Base-by-base conservation (phyloP, 2,113 vertebrate genomes). In the Elanoides forficatus region DNA sequence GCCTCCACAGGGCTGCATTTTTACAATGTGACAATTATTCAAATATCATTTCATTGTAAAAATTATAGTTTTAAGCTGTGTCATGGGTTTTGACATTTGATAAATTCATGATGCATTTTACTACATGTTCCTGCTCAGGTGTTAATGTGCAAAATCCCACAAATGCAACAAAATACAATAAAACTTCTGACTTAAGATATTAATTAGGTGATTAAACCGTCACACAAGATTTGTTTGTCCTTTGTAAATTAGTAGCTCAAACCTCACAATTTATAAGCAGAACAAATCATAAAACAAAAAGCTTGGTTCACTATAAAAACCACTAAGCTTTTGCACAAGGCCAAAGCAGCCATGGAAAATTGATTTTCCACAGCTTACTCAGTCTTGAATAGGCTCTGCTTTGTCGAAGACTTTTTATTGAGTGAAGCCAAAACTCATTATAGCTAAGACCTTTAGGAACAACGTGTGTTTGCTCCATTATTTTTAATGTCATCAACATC, bases 181-280 rank as follows among this genome's bases (percentile, higher is more conserved):
- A 90, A 96, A 87, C 34, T 87, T 94, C 75, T 97, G 70, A 95
- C 18, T 95, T 90, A 68, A 88, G 62, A 78, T 81, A 96, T 95
- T 96, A 96, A 96, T 95, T 94, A 95, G 52, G 82, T 70, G 47
- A 86, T 96, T 95, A 95, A 97, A 84, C 40, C 85, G 85, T 89
- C 97, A 93, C 36, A 72, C 25, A 75, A 94, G 85, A 89, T 92
- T 95, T 95, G 90, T 86, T 88, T 96, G 70, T 91, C 59, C 60
- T 76, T 80, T 90, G 68, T 95, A 96, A 97, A 97, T 81, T 76
- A 85, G 81, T 88, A 86, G 82, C 45, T 96, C 89, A 82, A 73
- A 43, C 63, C 66, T 86, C 87, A 75, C 65, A 90, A 89, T 86
- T 93, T 91, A 87, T 84, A 96, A 83, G 90, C 76, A 93, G 91